Evolutionary conservation across 2,888 invertebrate species (phyloP).

Genomic region (Chrysodeixis includens): DNA sequence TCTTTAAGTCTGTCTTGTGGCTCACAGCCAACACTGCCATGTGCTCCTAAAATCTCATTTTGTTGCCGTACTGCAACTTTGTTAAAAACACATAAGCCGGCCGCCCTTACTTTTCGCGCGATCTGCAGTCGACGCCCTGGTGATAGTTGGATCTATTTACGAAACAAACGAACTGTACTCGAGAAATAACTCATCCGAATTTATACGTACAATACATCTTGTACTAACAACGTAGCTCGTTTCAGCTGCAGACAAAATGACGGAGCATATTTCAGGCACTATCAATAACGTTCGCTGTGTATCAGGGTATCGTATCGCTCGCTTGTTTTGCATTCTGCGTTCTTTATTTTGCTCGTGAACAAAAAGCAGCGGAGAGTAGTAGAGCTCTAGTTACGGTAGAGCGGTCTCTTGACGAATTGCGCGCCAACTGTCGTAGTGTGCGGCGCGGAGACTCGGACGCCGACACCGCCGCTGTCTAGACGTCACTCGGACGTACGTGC

Average conservation of each 20-base stretch:
- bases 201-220: conserved; percentile 69
- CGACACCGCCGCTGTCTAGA: conserved; percentile 59
- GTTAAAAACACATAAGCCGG: conserved; percentile 64
- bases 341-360: conserved; percentile 61
- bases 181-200: conserved; percentile 64
- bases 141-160: conserved; percentile 57
- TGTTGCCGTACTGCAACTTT: conserved; percentile 67
- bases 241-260: conserved; percentile 73
- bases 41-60: conserved; percentile 74
- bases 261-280: conserved; percentile 68
- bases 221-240: conserved; percentile 67
- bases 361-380: conserved; percentile 57
- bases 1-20: conserved; percentile 79
- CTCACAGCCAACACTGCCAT: conserved; percentile 77
- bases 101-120: conserved; percentile 48
- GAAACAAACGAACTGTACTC: conserved; percentile 62
- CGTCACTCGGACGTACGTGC: conserved; percentile 62
- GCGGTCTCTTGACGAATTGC: conserved; percentile 72
- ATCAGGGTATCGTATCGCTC: conserved; percentile 63
- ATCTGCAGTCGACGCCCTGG: conserved; percentile 40
- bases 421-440: conserved; percentile 53
- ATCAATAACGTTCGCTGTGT: conserved; percentile 68
- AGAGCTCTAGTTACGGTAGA: conserved; percentile 57
- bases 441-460: conserved; percentile 42
- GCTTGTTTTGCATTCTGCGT: conserved; percentile 64